Conservation (phyloP, 2,888 invertebrate genomes). For the Hydrotaea cyrtoneurina region DNA sequence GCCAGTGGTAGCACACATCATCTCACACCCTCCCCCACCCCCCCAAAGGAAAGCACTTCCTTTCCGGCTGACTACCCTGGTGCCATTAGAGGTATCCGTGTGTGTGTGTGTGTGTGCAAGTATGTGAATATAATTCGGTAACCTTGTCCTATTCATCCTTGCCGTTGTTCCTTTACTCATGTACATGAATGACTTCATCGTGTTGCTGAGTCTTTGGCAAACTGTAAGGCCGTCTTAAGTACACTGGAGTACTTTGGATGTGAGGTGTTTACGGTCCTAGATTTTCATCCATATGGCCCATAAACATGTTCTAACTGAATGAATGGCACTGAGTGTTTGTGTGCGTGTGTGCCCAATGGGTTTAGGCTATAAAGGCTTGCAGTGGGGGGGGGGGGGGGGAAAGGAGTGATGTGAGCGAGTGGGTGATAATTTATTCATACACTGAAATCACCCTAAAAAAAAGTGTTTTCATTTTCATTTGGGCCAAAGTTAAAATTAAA, state of each 20-base stretch:
- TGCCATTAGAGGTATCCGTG: slow-evolving; percentile 7
- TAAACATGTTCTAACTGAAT: slow-evolving; percentile 50
- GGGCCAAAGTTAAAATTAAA: slow-evolving; percentile 54
- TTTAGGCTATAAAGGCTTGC: slow-evolving; percentile 29
- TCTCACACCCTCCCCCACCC: slow-evolving; percentile 1
- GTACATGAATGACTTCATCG: slow-evolving; percentile 27
- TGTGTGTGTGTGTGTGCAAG: background rate
- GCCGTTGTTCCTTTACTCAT: background rate
- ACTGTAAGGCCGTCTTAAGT: slow-evolving; percentile 13
- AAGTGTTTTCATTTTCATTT: slow-evolving; percentile 42
- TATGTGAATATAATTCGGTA: slow-evolving; percentile 37
- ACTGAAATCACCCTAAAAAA: slow-evolving; percentile 52
- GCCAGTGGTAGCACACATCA: slow-evolving; percentile 31
- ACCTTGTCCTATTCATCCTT: slow-evolving; percentile 34
- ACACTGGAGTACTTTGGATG: slow-evolving; percentile 14
- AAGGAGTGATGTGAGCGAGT: slow-evolving; percentile 20
- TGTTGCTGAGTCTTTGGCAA: slow-evolving; percentile 6
- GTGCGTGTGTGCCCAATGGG: slow-evolving; percentile 30
- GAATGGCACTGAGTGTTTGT: slow-evolving; percentile 34
- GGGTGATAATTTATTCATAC: slow-evolving; percentile 63
- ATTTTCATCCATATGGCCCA: slow-evolving; percentile 60
- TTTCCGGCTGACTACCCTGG: background rate
- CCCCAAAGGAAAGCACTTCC: background rate
- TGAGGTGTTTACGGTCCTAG: slow-evolving; percentile 55
- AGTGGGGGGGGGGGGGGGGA: slow-evolving; percentile 40